These are phyloP conservation scores for Ectemnius lituratus DNA, from an alignment of 2,888 invertebrate genomes.

Conservation along the genomic window DNA sequence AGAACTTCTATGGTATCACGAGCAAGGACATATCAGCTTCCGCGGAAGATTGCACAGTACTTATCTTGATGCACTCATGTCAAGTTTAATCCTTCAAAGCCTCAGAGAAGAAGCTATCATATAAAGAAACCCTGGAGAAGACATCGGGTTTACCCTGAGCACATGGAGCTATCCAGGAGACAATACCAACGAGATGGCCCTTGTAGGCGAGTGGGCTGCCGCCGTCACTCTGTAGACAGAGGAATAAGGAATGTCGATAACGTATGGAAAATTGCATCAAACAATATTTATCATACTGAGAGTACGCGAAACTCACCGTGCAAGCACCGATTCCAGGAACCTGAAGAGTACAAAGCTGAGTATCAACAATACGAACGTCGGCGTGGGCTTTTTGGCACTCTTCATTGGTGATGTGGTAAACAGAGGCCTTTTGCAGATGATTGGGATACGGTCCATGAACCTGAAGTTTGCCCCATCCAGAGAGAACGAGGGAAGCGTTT, in stretches of 20 bases:
- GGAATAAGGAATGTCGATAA: not conserved
- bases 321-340: conserved; percentile 35
- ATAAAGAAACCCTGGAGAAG: conserved; percentile 44
- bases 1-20: no score
- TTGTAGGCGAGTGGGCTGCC: conserved; percentile 53
- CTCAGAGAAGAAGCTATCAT: conserved; percentile 37
- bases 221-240: conserved; percentile 53
- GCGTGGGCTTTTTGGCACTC: conserved; percentile 28
- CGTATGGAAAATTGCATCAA: not conserved
- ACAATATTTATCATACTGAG: not conserved
- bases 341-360: conserved; percentile 26
- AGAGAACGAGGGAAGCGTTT: conserved; percentile 6
- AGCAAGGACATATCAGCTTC: no score
- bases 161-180: conserved; percentile 50
- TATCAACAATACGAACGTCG: not conserved
- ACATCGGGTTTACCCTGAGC: conserved; percentile 38
- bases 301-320: conserved; percentile 20
- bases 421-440: conserved; percentile 36
- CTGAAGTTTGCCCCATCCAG: conserved; percentile 48
- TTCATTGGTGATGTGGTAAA: not conserved
- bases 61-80: no score
- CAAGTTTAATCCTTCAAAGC: not conserved
- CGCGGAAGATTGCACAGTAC: no score
- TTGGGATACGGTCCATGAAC: conserved; percentile 9
- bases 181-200: conserved; percentile 41